Base-by-base conservation (phyloP, 2,888 invertebrate species). In the Seira ritae region DNA sequence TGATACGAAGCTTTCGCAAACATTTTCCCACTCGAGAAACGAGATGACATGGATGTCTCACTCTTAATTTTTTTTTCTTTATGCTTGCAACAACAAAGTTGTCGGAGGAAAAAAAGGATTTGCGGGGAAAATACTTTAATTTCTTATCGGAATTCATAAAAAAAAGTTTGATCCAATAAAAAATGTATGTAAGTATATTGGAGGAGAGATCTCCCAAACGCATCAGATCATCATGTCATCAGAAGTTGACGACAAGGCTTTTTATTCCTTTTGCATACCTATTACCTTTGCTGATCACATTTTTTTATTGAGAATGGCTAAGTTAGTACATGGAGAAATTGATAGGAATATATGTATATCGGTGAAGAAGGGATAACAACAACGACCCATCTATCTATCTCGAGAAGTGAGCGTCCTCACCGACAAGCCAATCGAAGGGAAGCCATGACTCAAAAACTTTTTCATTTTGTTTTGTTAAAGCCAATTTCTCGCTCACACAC, bases 81-180 rank as follows among this genome's bases (percentile, higher is more conserved):
- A 31, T 31, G 31, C 3, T 4, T 31, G 8, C 8, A 8, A 8
- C 8, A 31, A 31, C 31, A 31, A 31, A 31, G 31, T 31, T 8
- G 3, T 31, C 31, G 31, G 31, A 31, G 8, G 8, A 8, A 31
- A 31, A 8, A 31, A 31, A 55, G 55, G 55, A 55, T 55, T 55
- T 55, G 55, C 55, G 3, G 17, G 17, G 55, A 55, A 55, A 55
- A 66, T 66, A 62, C 79, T 71, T 78, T 71, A 72, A 79, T 79
- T 79, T 79, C 79, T 71, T 79, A 66, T 70, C 42, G 19, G 65
- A 20, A 73, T 8, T 55, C 62, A 73, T 62, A 60, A 68, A 80
- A 73, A 80, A 80, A 73, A 80, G 65, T 80, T 80, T 80, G 80
- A 80, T 80, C 73, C 80, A 80, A 80, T 80, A 80, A 80, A 80